phyloP scores from a whole-genome alignment of 2,113 vertebrate species.

The Microtus montanus region DNA sequence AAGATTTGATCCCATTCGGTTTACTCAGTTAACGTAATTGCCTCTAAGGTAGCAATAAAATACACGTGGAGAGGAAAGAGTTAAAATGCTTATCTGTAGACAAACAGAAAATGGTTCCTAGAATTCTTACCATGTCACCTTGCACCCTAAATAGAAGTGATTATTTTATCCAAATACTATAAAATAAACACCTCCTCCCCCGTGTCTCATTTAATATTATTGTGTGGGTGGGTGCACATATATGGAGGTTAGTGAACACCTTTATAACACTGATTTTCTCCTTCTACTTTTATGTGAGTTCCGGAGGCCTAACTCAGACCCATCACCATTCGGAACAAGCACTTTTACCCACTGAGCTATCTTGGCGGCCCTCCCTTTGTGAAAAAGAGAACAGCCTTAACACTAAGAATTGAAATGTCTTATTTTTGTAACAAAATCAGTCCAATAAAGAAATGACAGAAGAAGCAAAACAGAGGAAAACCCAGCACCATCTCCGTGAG shows the following conservation, averaged over 20 bases:
- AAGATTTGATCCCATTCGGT: slow-evolving; percentile 10
- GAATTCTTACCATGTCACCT: not conserved
- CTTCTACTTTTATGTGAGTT: not conserved
- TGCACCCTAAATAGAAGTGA: not conserved
- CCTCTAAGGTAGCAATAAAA: slow-evolving; percentile 24
- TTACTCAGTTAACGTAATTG: slow-evolving; percentile 3
- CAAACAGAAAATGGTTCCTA: not conserved
- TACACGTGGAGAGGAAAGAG: not conserved
- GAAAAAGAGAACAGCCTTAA: not conserved
- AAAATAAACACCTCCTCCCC: not conserved
- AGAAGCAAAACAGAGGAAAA: not conserved
- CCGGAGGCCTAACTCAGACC: not conserved
- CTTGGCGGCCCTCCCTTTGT: not conserved
- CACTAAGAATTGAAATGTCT: not conserved
- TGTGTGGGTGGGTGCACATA: not conserved
- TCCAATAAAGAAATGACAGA: not conserved
- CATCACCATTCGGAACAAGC: no score
- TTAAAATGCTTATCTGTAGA: not conserved
- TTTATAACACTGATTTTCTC: not conserved
- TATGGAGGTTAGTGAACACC: not conserved
- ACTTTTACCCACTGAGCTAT: no score
- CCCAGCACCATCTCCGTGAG: not conserved
- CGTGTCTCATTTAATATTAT: not conserved
- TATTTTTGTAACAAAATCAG: not conserved
- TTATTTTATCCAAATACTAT: not conserved